Conservation (phyloP, 2,888 invertebrate species). For the Blastobasis adustella region DNA sequence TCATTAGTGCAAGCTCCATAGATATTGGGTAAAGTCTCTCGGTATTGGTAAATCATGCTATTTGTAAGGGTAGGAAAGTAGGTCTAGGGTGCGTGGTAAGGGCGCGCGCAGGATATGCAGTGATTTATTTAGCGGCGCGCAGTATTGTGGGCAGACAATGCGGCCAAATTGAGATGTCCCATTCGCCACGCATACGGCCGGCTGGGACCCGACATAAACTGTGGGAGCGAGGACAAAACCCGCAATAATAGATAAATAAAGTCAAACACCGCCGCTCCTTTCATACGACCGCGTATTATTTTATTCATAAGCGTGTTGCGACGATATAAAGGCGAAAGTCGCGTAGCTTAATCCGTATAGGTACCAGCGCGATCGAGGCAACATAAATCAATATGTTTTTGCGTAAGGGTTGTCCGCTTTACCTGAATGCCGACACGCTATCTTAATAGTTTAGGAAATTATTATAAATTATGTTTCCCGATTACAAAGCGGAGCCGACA, state of each 20-base stretch:
- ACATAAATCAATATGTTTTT: constrained; percentile 27
- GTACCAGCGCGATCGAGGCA: constrained; percentile 1
- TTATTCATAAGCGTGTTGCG: background rate
- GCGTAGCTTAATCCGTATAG: background rate
- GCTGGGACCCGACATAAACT: background rate
- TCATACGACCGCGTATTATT: too few relatives aligned
- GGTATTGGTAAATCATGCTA: background rate
- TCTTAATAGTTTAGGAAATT: constrained; percentile 9
- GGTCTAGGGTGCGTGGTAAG: constrained; percentile 9
- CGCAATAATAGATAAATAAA: constrained; percentile 53
- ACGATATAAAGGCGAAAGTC: constrained; percentile 4
- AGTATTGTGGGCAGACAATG: constrained; percentile 45
- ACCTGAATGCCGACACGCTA: constrained; percentile 12
- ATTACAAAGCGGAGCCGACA: too few relatives aligned
- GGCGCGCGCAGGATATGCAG: constrained; percentile 29
- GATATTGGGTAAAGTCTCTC: too few relatives aligned
- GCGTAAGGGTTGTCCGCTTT: constrained; percentile 21
- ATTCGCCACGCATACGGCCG: constrained; percentile 51
- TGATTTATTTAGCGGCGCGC: constrained; percentile 34
- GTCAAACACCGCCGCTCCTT: constrained; percentile 37
- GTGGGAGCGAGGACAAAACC: constrained; percentile 38
- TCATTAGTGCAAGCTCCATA: background rate
- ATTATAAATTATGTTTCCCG: constrained; percentile 9
- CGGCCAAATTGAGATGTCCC: constrained; percentile 62
- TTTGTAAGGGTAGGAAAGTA: background rate